These are phyloP conservation scores for Ptychoptera contaminata DNA, from an alignment of 2,888 invertebrate genomes.

Conservation along the genomic window DNA sequence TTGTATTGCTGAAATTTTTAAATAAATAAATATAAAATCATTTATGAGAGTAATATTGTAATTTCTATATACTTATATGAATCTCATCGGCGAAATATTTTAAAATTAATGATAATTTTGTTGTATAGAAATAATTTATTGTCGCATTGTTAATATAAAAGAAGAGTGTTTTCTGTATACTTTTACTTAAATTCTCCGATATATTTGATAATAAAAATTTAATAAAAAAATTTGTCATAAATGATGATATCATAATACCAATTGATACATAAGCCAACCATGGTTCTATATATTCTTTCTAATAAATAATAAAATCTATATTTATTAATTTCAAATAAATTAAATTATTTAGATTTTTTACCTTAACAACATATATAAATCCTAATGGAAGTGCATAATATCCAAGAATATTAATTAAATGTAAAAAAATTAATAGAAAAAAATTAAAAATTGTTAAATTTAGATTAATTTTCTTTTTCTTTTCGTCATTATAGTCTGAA, in stretches of 20 bases:
- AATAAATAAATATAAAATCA: not conserved
- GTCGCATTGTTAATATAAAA: constrained; percentile 1
- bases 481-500: too few species aligned
- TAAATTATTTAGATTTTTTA: not conserved
- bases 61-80: constrained; percentile 1
- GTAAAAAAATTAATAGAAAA: constrained; percentile 5
- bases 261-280: constrained; percentile 4
- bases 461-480: too few species aligned
- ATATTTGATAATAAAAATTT: constrained; percentile 1
- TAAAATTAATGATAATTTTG: constrained; percentile 3
- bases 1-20: not conserved
- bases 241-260: not conserved
- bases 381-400: constrained; percentile 7
- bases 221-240: constrained; percentile 3
- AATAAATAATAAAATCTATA: not conserved
- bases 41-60: not conserved
- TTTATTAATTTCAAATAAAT: not conserved
- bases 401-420: not conserved
- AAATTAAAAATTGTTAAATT: constrained; percentile 1
- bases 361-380: constrained; percentile 6
- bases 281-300: constrained; percentile 5
- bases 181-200: constrained; percentile 4
- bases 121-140: constrained; percentile 3
- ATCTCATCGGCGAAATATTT: constrained; percentile 2
- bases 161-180: constrained; percentile 4